Percentiles rank a stretch among this genome's conserved stretches.
phyloP scores from a whole-genome alignment of 1,140 invertebrate genomes.

The Sminthurides bifidus region DNA sequence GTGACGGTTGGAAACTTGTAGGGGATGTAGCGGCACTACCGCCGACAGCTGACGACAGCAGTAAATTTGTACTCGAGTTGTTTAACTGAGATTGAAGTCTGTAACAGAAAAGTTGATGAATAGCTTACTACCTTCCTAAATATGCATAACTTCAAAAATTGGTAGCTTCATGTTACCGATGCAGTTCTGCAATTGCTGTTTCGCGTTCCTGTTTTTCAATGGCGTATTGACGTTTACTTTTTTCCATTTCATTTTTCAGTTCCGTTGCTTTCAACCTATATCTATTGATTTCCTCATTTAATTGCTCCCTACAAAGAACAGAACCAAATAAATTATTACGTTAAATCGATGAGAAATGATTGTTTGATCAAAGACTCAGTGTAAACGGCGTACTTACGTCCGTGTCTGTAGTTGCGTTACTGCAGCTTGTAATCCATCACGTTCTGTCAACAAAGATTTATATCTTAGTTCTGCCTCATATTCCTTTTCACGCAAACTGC shows the following conservation, averaged over 20 bases:
- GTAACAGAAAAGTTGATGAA: neutral
- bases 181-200: slow-evolving; percentile 15
- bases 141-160: neutral
- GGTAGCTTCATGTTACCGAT: slow-evolving; percentile 10
- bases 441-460: slow-evolving; percentile 10
- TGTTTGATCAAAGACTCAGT: neutral
- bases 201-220: slow-evolving; percentile 22
- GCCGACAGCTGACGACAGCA: neutral
- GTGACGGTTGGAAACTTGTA: neutral
- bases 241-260: slow-evolving; percentile 21
- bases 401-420: slow-evolving; percentile 10
- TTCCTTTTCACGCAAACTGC: slow-evolving; percentile 18
- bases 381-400: slow-evolving; percentile 12
- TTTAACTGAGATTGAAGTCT: slow-evolving; percentile 16
- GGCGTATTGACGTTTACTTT: slow-evolving; percentile 15
- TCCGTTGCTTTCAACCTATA: slow-evolving; percentile 21
- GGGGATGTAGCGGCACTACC: neutral
- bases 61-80: slow-evolving; percentile 13
- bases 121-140: no score
- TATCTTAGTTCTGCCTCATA: slow-evolving; percentile 4
- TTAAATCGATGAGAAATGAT: neutral
- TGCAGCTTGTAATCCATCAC: slow-evolving; percentile 8
- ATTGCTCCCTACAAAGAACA: slow-evolving; percentile 17
- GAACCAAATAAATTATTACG: neutral
- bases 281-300: slow-evolving; percentile 15